Conservation (phyloP, 1,140 invertebrate genomes). For the Magallana angulata region DNA sequence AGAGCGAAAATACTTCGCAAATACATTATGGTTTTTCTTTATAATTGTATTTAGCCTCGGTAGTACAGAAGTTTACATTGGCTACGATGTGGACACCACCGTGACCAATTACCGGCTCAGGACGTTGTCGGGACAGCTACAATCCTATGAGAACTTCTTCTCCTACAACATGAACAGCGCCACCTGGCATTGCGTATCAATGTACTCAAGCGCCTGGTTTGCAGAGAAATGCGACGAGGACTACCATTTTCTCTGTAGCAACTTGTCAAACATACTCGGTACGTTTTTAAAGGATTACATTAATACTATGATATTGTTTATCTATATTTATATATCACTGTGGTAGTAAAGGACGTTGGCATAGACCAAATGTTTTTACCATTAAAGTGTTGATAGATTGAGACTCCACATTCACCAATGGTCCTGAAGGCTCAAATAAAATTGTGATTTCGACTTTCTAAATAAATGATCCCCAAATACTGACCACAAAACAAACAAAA, state of each 20-base stretch:
- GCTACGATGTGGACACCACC: conserved; percentile 6
- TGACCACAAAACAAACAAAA: no score
- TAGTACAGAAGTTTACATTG: background rate
- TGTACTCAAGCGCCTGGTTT: background rate
- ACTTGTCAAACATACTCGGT: background rate
- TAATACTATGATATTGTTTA: no score
- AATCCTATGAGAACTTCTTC: conserved; percentile 5
- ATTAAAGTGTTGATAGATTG: no score
- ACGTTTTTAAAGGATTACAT: background rate
- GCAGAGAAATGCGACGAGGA: background rate
- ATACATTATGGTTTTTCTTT: background rate
- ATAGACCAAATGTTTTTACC: no score
- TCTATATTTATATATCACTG: no score
- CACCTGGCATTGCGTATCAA: background rate
- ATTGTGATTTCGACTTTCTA: no score
- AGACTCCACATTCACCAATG: no score
- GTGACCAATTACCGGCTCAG: background rate
- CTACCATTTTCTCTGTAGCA: background rate
- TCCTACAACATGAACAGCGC: background rate
- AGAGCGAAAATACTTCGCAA: no score
- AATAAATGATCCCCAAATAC: no score
- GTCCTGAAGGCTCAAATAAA: no score
- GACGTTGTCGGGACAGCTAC: background rate
- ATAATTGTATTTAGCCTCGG: background rate
- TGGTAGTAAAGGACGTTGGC: no score